These are phyloP conservation scores for Trogon melanurus DNA, from an alignment of 2,113 vertebrate species.

Conservation along the genomic window DNA sequence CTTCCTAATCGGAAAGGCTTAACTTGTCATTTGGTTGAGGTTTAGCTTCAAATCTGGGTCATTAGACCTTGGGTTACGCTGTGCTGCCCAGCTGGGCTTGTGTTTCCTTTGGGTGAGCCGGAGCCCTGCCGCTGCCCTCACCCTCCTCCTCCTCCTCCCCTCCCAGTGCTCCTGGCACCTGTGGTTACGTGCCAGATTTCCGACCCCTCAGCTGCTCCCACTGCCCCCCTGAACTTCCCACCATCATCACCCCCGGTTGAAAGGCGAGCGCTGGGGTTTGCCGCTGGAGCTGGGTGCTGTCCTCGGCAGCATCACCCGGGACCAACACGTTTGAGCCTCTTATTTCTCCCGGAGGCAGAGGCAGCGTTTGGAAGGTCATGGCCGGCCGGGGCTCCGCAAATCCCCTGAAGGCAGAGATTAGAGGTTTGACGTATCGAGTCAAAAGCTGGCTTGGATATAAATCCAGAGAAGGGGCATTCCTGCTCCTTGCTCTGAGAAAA, in stretches of 20 bases:
- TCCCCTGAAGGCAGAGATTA: constrained; percentile 45
- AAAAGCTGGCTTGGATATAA: constrained; percentile 29
- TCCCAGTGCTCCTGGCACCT: background rate
- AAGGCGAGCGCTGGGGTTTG: background rate
- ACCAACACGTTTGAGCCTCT: fast-evolving
- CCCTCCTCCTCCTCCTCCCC: background rate
- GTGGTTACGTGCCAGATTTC: fast-evolving
- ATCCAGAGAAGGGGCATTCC: background rate
- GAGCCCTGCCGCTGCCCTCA: background rate
- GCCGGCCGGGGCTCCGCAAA: background rate
- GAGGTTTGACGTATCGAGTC: background rate
- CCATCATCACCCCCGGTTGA: fast-evolving
- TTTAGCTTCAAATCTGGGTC: background rate
- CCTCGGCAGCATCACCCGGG: background rate
- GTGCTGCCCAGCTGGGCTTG: background rate
- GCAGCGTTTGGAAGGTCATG: background rate
- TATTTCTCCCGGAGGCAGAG: background rate
- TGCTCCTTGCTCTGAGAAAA: background rate
- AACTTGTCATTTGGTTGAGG: background rate
- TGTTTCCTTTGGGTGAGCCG: background rate
- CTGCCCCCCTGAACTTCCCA: background rate
- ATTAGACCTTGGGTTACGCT: fast-evolving
- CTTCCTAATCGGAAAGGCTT: background rate
- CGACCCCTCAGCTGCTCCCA: background rate
- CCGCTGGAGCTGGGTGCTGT: background rate